Evolutionary conservation across 92 coral and sea anemone species (phyloP).

Genomic region (Phymanthus crucifer): DNA sequence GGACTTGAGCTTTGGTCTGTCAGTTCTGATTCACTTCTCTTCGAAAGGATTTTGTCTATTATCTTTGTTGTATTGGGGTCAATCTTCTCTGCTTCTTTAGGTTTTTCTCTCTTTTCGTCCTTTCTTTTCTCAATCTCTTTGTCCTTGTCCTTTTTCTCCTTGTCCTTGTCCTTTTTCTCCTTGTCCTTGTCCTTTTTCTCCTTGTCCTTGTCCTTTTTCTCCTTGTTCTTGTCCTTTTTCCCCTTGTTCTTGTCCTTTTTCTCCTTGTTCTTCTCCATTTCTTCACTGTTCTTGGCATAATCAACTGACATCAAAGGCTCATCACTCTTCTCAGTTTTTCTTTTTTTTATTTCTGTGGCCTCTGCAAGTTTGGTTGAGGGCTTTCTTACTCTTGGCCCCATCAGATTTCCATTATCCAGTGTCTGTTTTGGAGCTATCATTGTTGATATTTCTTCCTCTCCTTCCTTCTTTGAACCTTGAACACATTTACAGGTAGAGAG

Average conservation of each 20-base stretch:
- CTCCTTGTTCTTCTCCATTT: not conserved
- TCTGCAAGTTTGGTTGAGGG: not conserved
- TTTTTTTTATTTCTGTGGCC: not conserved
- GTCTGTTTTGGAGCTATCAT: too few relatives aligned
- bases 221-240: too few relatives aligned
- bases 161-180: too few relatives aligned
- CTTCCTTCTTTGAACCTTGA: too few relatives aligned
- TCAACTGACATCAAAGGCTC: not conserved
- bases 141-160: too few relatives aligned
- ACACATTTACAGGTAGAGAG: too few relatives aligned
- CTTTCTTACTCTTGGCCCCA: conserved; percentile 2
- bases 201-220: too few relatives aligned
- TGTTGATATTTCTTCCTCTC: too few relatives aligned
- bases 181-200: too few relatives aligned
- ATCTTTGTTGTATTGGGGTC: not conserved
- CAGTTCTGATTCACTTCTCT: not conserved
- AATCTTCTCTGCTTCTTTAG: not conserved
- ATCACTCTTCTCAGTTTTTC: not conserved
- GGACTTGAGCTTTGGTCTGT: not conserved
- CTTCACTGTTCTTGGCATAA: not conserved
- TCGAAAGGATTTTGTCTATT: not conserved
- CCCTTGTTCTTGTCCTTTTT: too few relatives aligned
- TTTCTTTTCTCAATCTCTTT: not conserved
- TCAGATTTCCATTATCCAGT: not conserved
- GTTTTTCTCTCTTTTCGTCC: not conserved